These are phyloP conservation scores for Caenorhabditis uteleia DNA, from an alignment of 2,888 invertebrate genomes.

Conservation along the genomic window DNA sequence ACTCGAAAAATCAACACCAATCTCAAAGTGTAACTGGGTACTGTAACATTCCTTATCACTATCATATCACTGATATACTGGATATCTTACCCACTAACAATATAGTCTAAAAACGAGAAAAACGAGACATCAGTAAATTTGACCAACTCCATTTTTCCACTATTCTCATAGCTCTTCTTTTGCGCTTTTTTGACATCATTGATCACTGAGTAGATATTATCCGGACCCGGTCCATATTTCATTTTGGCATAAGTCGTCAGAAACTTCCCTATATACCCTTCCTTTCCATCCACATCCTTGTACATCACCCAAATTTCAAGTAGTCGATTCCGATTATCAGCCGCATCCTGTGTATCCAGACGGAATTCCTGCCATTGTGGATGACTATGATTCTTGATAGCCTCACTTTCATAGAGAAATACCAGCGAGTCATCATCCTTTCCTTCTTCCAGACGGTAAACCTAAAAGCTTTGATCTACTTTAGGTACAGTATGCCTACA, in stretches of 20 bases:
- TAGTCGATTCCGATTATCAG: constrained; percentile 52
- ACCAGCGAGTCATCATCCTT: constrained; percentile 47
- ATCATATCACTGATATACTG: background rate
- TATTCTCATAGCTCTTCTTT: constrained; percentile 55
- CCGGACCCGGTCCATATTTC: constrained; percentile 58
- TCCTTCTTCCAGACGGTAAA: constrained; percentile 53
- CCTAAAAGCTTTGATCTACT: constrained; percentile 22
- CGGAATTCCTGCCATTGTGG: constrained; percentile 55
- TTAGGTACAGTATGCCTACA: background rate
- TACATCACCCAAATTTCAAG: constrained; percentile 55
- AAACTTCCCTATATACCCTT: constrained; percentile 56
- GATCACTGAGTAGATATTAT: constrained; percentile 53
- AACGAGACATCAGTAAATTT: constrained; percentile 63
- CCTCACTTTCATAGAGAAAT: constrained; percentile 52
- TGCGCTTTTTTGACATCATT: constrained; percentile 54
- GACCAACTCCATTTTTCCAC: constrained; percentile 63
- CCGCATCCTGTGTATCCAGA: constrained; percentile 51
- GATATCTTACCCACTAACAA: constrained; percentile 52
- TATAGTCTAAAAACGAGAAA: constrained; percentile 64
- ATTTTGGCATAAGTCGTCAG: constrained; percentile 58
- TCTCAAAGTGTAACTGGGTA: constrained; percentile 56
- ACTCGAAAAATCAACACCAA: constrained; percentile 50
- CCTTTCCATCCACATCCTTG: constrained; percentile 53
- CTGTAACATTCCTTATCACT: constrained; percentile 15
- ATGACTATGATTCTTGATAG: constrained; percentile 56